Evolutionary conservation across 2,888 invertebrate species (phyloP).

Genomic region (Tachina lurida): DNA sequence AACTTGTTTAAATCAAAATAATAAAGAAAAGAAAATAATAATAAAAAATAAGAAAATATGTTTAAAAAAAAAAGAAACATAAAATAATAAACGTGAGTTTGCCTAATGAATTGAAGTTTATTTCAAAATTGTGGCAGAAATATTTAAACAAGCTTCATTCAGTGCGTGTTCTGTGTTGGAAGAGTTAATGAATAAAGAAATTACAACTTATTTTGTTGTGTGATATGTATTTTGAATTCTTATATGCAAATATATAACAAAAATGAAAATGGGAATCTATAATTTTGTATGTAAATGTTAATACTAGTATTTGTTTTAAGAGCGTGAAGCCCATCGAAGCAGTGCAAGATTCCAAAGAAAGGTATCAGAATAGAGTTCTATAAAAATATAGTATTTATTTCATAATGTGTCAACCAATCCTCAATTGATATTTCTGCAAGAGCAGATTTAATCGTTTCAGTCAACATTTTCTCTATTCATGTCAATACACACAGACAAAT

Average conservation of each 20-base stretch:
- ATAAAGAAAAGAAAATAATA: constrained; percentile 3
- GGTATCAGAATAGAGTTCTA: too few species aligned
- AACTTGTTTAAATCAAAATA: constrained; percentile 76
- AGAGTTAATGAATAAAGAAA: constrained; percentile 5
- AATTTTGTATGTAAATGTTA: too few species aligned
- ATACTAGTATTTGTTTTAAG: too few species aligned
- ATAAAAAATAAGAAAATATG: constrained; percentile 6
- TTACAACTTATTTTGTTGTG: neutral
- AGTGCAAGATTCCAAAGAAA: too few species aligned
- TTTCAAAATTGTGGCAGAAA: constrained; percentile 13
- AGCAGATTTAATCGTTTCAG: too few species aligned
- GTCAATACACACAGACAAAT: too few species aligned
- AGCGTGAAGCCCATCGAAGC: too few species aligned
- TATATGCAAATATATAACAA: neutral
- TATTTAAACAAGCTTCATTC: constrained; percentile 27
- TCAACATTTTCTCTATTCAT: too few species aligned
- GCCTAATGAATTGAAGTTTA: constrained; percentile 30
- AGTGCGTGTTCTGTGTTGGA: constrained; percentile 45
- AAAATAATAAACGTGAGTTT: constrained; percentile 48
- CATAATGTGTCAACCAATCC: too few species aligned
- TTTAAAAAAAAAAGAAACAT: constrained; percentile 14
- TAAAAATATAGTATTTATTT: too few species aligned
- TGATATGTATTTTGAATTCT: constrained; percentile 12
- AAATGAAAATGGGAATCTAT: neutral
- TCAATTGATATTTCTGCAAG: too few species aligned